Conservation (phyloP, 2,888 invertebrate species). For the Phrixothrix hirtus region DNA sequence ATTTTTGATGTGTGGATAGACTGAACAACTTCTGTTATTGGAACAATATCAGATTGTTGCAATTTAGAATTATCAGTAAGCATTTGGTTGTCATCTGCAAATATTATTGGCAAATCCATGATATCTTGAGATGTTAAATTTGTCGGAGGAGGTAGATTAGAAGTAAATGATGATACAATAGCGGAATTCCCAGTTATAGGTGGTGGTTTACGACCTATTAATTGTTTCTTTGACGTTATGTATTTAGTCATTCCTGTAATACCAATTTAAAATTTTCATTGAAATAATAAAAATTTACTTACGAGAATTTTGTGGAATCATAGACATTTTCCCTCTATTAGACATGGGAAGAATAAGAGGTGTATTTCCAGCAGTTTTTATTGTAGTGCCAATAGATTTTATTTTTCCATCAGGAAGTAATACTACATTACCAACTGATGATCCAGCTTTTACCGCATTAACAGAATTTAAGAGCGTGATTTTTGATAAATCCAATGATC, state of each 20-base stretch:
- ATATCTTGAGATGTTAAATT: constrained; percentile 62
- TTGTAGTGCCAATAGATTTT: constrained; percentile 37
- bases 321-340: constrained; percentile 14
- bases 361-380: constrained; percentile 35
- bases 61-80: constrained; percentile 42
- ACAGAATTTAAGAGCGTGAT: constrained; percentile 45
- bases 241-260: constrained; percentile 45
- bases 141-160: constrained; percentile 49
- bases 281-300: no score
- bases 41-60: constrained; percentile 30
- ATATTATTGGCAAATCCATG: constrained; percentile 68
- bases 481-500: constrained; percentile 49
- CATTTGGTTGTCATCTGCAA: constrained; percentile 62
- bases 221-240: constrained; percentile 51
- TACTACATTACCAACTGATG: constrained; percentile 44
- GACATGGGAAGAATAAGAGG: constrained; percentile 37
- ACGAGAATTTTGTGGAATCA: constrained; percentile 2
- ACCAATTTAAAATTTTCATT: constrained; percentile 6
- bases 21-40: constrained; percentile 19
- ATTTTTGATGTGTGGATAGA: constrained; percentile 2
- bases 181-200: constrained; percentile 37
- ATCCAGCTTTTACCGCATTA: constrained; percentile 32
- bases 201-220: constrained; percentile 43
- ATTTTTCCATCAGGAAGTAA: constrained; percentile 52
- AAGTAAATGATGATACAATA: constrained; percentile 30